These are phyloP conservation scores for Mythimna lalbum DNA, from an alignment of 2,888 invertebrate genomes.

Conservation along the genomic window DNA sequence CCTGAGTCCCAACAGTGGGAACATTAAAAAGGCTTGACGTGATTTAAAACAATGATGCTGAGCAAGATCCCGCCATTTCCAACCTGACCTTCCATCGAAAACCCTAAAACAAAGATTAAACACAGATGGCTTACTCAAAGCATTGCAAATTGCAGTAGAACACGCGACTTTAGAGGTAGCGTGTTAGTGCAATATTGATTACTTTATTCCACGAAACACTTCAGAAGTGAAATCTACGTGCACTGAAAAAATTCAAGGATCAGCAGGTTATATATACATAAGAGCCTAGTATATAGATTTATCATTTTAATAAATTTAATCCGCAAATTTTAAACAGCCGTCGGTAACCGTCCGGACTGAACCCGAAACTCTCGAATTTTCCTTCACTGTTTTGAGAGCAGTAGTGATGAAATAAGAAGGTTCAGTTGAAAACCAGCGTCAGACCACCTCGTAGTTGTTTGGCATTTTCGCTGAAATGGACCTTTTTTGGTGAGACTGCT, in stretches of 20 bases:
- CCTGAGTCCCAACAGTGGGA: no score
- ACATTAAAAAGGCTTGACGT: no score
- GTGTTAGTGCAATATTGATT: constrained; percentile 39
- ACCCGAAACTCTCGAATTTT: no score
- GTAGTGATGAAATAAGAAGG: no score
- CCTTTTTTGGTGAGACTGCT: no score
- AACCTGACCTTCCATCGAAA: constrained; percentile 33
- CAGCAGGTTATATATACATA: background rate
- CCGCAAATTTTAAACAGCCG: no score
- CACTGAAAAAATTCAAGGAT: constrained; percentile 34
- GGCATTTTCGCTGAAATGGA: no score
- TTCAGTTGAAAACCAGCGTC: no score
- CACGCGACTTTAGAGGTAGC: constrained; percentile 52
- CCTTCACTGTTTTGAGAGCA: no score
- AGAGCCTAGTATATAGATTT: background rate
- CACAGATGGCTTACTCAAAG: constrained; percentile 43
- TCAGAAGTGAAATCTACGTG: constrained; percentile 49
- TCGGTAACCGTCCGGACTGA: no score
- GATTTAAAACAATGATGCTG: background rate
- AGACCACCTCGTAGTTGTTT: no score
- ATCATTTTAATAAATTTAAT: background rate
- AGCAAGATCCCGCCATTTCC: background rate
- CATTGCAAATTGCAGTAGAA: constrained; percentile 33
- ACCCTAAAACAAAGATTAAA: constrained; percentile 36
- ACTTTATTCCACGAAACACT: constrained; percentile 52